phyloP scores from a whole-genome alignment of 1,140 invertebrate genomes.

The Cydia fagiglandana region DNA sequence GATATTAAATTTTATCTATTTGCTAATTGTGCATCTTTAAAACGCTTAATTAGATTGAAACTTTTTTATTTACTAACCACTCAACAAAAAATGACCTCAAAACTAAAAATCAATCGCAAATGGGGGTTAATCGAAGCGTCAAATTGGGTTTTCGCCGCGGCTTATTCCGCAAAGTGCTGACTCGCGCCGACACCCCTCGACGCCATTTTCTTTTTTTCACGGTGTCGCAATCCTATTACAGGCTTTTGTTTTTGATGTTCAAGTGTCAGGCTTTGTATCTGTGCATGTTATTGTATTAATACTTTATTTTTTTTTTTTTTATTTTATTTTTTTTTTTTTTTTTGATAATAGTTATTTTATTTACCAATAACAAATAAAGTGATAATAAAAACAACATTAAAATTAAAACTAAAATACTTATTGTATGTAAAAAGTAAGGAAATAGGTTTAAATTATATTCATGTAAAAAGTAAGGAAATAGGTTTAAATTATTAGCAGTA shows the following conservation, averaged over 20 bases:
- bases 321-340: no score
- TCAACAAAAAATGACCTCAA: conserved; percentile 19
- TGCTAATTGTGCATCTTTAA: no score
- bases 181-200: conserved; percentile 45
- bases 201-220: conserved; percentile 59
- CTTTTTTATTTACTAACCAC: neutral
- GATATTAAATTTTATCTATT: no score
- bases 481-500: no score
- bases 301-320: no score
- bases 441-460: no score
- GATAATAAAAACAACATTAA: no score
- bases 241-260: conserved; percentile 30
- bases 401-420: no score
- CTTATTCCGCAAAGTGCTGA: conserved; percentile 66
- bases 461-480: no score
- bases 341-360: no score
- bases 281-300: neutral
- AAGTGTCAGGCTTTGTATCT: conserved; percentile 6
- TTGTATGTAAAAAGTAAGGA: no score
- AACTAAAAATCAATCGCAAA: conserved; percentile 52
- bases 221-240: conserved; percentile 55
- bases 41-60: neutral
- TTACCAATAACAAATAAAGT: no score
- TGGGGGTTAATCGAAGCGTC: conserved; percentile 64
- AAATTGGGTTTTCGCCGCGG: conserved; percentile 71